Conservation (phyloP, 2,113 vertebrate genomes). For the Mustela lutreola region DNA sequence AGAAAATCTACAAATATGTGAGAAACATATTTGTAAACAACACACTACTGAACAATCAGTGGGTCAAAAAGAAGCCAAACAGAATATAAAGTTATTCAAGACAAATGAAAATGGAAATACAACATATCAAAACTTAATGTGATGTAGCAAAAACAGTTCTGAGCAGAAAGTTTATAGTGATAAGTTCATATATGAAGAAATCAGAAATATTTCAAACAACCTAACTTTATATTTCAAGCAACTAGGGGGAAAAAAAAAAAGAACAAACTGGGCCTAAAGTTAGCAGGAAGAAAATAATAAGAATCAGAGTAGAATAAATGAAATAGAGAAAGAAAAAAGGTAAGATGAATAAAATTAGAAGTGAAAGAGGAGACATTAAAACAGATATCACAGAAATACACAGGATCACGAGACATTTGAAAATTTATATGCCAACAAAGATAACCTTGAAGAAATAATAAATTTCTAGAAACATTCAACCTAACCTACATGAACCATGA, state of each 20-base stretch:
- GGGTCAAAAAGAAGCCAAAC: background rate
- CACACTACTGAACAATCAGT: background rate
- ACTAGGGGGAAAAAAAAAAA: background rate
- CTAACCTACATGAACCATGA: background rate
- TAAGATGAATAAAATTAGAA: background rate
- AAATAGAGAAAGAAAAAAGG: background rate
- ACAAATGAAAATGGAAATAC: background rate
- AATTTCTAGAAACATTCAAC: background rate
- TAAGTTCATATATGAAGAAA: background rate
- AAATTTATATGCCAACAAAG: background rate
- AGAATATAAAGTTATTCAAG: background rate
- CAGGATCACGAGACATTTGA: background rate
- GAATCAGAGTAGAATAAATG: background rate
- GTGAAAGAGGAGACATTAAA: background rate
- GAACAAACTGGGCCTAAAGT: background rate
- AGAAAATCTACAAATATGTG: background rate
- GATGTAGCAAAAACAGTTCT: background rate
- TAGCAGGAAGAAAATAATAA: background rate
- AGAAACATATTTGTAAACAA: background rate
- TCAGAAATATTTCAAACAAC: background rate
- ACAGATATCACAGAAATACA: background rate
- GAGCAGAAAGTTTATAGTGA: background rate
- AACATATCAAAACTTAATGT: background rate
- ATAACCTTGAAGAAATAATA: background rate
- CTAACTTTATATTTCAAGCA: background rate